A percentile compares a stretch with the other conserved stretches of the same genome.
Evolutionary conservation across 1,140 invertebrate genomes (phyloP).

Genomic region (Diorhabda sublineata): DNA sequence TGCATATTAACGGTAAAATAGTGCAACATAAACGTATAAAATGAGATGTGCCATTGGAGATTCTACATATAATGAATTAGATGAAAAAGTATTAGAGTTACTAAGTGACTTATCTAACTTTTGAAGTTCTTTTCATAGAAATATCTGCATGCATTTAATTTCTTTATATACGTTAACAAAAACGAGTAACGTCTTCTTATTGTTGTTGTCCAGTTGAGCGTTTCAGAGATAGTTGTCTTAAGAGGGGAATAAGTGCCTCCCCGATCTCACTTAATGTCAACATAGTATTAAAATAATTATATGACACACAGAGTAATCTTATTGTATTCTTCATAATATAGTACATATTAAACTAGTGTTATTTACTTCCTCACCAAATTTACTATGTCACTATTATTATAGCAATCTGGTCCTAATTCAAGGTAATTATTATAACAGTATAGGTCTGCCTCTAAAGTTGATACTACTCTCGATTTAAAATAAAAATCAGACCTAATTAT

Average conservation of each 20-base stretch:
- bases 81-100: too few species aligned
- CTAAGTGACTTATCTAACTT: too few species aligned
- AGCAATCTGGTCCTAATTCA: constrained; percentile 2
- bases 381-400: constrained; percentile 3
- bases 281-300: not conserved
- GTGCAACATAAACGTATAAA: too few species aligned
- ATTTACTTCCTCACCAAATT: not conserved
- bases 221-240: not conserved
- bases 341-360: not conserved
- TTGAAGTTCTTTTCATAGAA: too few species aligned
- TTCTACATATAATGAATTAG: too few species aligned
- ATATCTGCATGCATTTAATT: too few species aligned
- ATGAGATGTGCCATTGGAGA: too few species aligned
- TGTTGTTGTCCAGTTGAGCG: not conserved
- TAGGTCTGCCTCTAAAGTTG: constrained; percentile 12
- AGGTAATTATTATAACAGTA: constrained; percentile 1
- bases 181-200: not conserved
- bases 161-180: too few species aligned
- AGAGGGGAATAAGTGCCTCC: not conserved
- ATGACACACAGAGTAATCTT: not conserved
- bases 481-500: constrained; percentile 15
- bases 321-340: not conserved
- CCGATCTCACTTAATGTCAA: constrained; percentile 2
- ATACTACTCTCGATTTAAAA: constrained; percentile 16
- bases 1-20: too few species aligned